Base-by-base conservation (phyloP, 2,888 invertebrate genomes). In the Trichacis sp. region DNA sequence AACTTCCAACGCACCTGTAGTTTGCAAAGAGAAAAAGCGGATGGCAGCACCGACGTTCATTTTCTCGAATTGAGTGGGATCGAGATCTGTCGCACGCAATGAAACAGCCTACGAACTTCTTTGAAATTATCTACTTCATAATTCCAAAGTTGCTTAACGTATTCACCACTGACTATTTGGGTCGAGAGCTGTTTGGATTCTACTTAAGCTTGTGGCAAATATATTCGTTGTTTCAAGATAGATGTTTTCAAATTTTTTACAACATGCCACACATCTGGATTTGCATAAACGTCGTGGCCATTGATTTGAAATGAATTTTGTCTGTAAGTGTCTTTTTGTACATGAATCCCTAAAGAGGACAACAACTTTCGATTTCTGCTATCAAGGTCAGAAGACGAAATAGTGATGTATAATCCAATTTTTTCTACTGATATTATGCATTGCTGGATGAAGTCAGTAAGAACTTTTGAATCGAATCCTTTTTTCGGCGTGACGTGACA, bases 31-130 rank as follows among this genome's bases (percentile, higher is more conserved):
- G 15, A 64, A 60, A 19, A 56, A 60, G n/a, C 56, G 15, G 1
- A 52, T 40, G 11, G 55, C 64, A 4, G 45, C 52, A 8, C 64
- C 64, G 14, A 55, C 64, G 19, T 59, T 51, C 56, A 64, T 60
- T 45, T 24, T 15, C 1, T 60, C 36, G 30, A 60, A 60, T 12
- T n/a, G 43, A 12, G 11, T 40, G 8, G 60, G 64, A 1, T 60
- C 18, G 0, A 65, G 38, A 29, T 60, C 53, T 19, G 55, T 43
- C 14, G 6, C 3, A 17, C 45, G 20, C 8, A 64, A 38, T 64
- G 64, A 40, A 56, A 56, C 1, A 64, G 42, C 8, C 52, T 45
- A 0, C 64, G 52, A 2, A 14, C 38, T 33, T 56, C 55, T 47
- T 17, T 9, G 4, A 9, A 12, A 40, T 46, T 40, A 11, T 14